These are phyloP conservation scores for Autographa gamma DNA, from an alignment of 2,888 invertebrate genomes.

Conservation along the genomic window DNA sequence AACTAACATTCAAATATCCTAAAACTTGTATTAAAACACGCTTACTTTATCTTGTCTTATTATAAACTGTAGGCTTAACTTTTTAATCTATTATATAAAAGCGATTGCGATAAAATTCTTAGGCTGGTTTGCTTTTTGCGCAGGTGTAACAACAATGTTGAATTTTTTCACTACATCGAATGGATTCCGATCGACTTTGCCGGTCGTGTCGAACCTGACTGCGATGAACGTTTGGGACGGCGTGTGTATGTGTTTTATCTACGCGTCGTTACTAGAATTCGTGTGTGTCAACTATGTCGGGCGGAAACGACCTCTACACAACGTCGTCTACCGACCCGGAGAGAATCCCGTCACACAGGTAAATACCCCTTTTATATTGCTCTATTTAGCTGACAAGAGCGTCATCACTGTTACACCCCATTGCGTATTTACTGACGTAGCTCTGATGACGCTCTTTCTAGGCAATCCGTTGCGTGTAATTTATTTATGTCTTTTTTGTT, in stretches of 20 bases:
- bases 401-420: constrained; percentile 31
- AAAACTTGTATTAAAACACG: constrained; percentile 48
- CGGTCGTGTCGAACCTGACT: constrained; percentile 97
- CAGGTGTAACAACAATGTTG: constrained; percentile 99
- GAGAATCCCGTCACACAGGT: constrained; percentile 98
- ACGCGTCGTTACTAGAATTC: constrained; percentile 97
- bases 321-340: constrained; percentile 96
- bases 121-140: constrained; percentile 61
- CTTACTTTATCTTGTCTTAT: constrained; percentile 42
- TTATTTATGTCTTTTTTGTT: constrained; percentile 22
- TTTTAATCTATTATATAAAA: background rate
- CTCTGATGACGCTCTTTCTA: constrained; percentile 35
- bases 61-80: constrained; percentile 13
- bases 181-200: constrained; percentile 96
- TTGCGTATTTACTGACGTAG: background rate
- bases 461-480: constrained; percentile 22
- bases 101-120: constrained; percentile 23
- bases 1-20: constrained; percentile 40
- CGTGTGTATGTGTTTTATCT: constrained; percentile 99
- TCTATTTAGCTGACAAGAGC: constrained; percentile 42
- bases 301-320: constrained; percentile 95
- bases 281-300: constrained; percentile 98
- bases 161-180: constrained; percentile 99
- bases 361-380: constrained; percentile 64
- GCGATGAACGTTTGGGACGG: constrained; percentile 99